Percentiles rank a stretch among this genome's conserved stretches.
These are phyloP conservation scores for Syngnathus scovelli DNA, from an alignment of 2,113 vertebrate species.

Conservation along the genomic window DNA sequence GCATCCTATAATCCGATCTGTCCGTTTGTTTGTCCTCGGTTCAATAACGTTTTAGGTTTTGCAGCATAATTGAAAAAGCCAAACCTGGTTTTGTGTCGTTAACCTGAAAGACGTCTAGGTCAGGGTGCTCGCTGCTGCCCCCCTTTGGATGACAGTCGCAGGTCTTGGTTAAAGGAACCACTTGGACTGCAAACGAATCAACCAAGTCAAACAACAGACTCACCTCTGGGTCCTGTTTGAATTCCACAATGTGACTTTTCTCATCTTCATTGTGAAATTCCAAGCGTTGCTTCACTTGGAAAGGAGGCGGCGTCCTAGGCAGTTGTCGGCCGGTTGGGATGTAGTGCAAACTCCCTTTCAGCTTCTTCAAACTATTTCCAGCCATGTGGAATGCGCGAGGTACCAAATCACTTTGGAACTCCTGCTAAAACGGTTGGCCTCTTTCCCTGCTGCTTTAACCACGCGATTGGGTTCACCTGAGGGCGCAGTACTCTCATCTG, in stretches of 20 bases:
- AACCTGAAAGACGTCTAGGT: background rate
- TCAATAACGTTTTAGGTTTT: background rate
- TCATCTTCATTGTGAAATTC: background rate
- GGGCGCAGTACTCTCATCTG: background rate
- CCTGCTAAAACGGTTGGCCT: background rate
- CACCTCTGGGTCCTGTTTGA: slow-evolving; percentile 2
- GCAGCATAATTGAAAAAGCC: background rate
- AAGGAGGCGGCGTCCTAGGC: slow-evolving; percentile 28
- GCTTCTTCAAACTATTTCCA: background rate
- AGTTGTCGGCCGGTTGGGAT: slow-evolving; percentile 41
- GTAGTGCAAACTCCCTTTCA: accelerated
- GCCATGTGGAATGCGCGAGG: background rate
- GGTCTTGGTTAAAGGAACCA: background rate
- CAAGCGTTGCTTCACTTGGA: slow-evolving; percentile 2
- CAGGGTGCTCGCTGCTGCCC: no score
- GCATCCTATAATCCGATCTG: no score
- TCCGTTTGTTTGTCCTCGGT: background rate
- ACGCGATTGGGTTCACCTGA: background rate
- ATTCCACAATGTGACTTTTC: background rate
- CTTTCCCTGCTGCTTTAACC: background rate
- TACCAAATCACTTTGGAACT: background rate
- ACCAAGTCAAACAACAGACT: background rate
- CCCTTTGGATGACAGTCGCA: slow-evolving; percentile 7
- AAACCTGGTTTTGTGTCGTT: background rate
- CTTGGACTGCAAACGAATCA: background rate